A percentile compares a stretch with the other conserved stretches of the same genome.
These are phyloP conservation scores for Cirrhinus molitorella DNA, from an alignment of 2,797 vertebrate species.

Conservation along the genomic window DNA sequence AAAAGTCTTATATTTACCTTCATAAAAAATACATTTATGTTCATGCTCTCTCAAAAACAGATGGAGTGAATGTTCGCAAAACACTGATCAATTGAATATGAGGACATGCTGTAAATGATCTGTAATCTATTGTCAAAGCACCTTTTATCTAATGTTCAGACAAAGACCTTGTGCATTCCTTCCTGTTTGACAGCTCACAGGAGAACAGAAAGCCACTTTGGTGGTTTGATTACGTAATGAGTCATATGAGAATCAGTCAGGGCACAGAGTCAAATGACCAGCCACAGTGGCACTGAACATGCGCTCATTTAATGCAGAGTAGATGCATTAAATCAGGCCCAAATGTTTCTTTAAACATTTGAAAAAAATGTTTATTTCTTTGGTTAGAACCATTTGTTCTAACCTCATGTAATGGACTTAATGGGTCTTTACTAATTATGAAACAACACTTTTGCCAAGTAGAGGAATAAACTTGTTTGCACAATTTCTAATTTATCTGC, in stretches of 20 bases:
- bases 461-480: not conserved
- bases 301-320: not conserved
- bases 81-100: not conserved
- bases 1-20: not conserved
- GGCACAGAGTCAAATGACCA: constrained; percentile 15
- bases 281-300: constrained; percentile 7
- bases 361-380: not conserved
- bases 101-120: not conserved
- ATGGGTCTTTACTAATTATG: no score
- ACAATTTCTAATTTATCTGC: not conserved
- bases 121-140: not conserved
- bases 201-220: constrained; percentile 22
- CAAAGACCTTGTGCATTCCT: constrained; percentile 14
- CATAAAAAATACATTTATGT: not conserved
- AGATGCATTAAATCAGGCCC: not conserved
- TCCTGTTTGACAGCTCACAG: not conserved
- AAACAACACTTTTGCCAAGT: no score
- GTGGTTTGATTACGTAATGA: constrained; percentile 11
- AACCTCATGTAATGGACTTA: not conserved
- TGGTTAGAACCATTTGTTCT: not conserved
- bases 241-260: constrained; percentile 23
- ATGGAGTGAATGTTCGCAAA: not conserved
- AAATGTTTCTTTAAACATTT: not conserved
- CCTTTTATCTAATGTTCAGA: not conserved
- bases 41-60: not conserved